Evolutionary conservation across 2,113 vertebrate species (phyloP).

Genomic region (Cephalopterus ornatus): DNA sequence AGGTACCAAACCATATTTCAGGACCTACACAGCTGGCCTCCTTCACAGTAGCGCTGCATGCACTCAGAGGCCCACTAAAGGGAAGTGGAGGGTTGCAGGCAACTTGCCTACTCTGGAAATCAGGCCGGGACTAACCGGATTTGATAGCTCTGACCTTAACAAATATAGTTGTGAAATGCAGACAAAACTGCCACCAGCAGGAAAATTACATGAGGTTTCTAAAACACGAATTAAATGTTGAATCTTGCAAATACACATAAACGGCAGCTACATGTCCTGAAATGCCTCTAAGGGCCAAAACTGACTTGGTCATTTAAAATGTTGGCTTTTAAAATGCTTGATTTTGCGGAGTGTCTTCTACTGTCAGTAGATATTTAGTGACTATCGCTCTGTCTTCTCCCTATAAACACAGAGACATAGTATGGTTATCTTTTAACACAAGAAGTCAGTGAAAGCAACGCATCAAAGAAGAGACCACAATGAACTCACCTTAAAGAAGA

Average conservation of each 20-base stretch:
- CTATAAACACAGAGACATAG: not conserved
- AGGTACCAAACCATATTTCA: not conserved
- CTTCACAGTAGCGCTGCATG: not conserved
- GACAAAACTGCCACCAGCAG: not conserved
- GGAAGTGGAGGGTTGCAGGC: not conserved
- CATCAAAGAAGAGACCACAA: not conserved
- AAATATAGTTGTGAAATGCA: not conserved
- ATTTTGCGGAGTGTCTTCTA: too few relatives aligned
- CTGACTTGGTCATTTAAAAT: not conserved
- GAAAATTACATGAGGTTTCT: not conserved
- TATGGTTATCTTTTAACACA: rapidly evolving
- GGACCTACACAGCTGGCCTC: not conserved
- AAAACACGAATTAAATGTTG: not conserved
- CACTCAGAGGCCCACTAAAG: not conserved
- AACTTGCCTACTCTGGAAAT: not conserved
- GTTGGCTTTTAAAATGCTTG: not conserved
- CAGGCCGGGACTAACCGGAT: not conserved
- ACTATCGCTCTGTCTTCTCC: too few relatives aligned
- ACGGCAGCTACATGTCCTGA: not conserved
- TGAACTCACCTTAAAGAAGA: not conserved
- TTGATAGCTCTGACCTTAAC: slow-evolving; percentile 13
- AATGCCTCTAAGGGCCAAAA: not conserved
- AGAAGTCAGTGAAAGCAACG: not conserved
- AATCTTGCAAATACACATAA: not conserved
- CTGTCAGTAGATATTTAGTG: too few relatives aligned